Conservation (phyloP, 2,888 invertebrate genomes). For the Dasypolia templi region DNA sequence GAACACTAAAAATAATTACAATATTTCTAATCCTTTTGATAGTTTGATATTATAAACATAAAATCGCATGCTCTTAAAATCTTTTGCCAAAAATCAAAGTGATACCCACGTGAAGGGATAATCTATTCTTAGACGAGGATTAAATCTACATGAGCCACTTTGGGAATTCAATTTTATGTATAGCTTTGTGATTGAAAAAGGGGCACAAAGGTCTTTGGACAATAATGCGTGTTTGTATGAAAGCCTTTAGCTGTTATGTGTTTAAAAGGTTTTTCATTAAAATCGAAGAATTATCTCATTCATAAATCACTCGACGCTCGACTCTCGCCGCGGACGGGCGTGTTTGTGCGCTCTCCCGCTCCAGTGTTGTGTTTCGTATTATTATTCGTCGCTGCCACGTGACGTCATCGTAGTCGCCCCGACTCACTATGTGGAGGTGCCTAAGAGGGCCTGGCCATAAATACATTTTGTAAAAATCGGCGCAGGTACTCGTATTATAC, state of each 20-base stretch:
- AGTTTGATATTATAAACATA: neutral
- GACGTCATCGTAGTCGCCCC: too few relatives aligned
- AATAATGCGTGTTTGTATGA: neutral
- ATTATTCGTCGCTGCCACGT: too few relatives aligned
- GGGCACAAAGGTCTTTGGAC: slow-evolving; percentile 7
- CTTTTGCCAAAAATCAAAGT: slow-evolving; percentile 13
- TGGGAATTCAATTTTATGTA: slow-evolving; percentile 11
- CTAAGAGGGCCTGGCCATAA: too few relatives aligned
- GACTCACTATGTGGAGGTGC: too few relatives aligned
- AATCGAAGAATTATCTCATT: neutral
- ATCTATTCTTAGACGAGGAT: neutral
- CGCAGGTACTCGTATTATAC: too few relatives aligned
- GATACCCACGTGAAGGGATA: neutral
- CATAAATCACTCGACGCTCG: too few relatives aligned
- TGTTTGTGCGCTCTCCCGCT: too few relatives aligned
- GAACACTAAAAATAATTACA: too few relatives aligned
- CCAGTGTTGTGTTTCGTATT: too few relatives aligned
- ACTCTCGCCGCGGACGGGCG: too few relatives aligned
- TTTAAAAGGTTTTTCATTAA: neutral
- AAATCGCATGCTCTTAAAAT: neutral
- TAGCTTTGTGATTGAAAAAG: slow-evolving; percentile 7
- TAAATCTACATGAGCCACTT: slow-evolving; percentile 12
- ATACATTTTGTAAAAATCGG: too few relatives aligned
- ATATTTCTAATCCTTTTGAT: slow-evolving; percentile 1
- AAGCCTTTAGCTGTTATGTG: neutral